Percentiles rank a stretch among this genome's conserved stretches.
Conservation (phyloP, 2,113 vertebrate genomes). For the Panthera uncia region DNA sequence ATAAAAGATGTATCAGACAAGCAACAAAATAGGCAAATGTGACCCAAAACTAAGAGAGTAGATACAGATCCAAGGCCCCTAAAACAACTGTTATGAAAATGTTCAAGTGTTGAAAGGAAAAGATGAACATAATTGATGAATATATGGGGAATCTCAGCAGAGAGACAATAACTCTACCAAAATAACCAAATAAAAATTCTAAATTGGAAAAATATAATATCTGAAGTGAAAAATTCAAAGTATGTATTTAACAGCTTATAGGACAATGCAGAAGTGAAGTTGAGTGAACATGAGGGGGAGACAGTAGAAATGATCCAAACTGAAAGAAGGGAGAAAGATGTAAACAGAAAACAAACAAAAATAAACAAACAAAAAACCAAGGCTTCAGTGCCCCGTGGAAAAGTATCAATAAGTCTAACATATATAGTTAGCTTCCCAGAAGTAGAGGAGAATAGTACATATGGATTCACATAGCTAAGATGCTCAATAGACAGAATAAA, state of each 20-base stretch:
- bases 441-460: neutral
- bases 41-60: neutral
- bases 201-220: neutral
- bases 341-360: neutral
- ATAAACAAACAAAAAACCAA: neutral
- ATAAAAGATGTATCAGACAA: neutral
- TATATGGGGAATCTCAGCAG: neutral
- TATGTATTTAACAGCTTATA: neutral
- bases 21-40: neutral
- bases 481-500: neutral
- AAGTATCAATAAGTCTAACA: neutral
- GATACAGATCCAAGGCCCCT: neutral
- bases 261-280: neutral
- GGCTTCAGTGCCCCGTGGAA: neutral
- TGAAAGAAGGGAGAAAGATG: neutral
- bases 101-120: neutral
- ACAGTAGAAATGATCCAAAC: neutral
- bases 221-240: neutral
- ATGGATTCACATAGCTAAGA: neutral
- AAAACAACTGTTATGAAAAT: conserved; percentile 2
- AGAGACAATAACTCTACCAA: neutral
- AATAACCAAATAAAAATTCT: neutral
- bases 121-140: neutral
- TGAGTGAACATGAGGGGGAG: neutral
- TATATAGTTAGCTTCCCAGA: neutral